Evolutionary conservation across 2,888 invertebrate genomes (phyloP).

Genomic region (Sarcophaga carnaria): DNA sequence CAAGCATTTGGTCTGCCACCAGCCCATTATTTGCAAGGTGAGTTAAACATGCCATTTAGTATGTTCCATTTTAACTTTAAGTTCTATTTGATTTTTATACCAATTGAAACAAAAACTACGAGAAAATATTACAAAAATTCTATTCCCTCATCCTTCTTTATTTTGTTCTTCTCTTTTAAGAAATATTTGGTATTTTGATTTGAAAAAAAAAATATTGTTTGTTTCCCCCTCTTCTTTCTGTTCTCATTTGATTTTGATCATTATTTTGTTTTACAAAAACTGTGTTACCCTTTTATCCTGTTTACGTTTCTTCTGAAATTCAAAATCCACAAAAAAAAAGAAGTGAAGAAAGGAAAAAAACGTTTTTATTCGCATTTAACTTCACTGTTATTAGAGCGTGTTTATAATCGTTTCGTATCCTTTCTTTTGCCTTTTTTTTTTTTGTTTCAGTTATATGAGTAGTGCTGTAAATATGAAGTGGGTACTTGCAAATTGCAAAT

Average conservation of each 20-base stretch:
- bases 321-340: no score
- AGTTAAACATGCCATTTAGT: slow-evolving; percentile 73
- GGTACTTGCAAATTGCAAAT: no score
- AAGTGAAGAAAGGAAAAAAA: no score
- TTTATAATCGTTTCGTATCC: background rate
- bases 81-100: slow-evolving; percentile 10
- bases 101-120: background rate
- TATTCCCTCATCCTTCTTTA: background rate
- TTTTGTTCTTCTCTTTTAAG: no score
- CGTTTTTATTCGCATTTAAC: no score
- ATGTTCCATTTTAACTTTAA: background rate
- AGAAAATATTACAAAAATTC: background rate
- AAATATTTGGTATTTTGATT: background rate
- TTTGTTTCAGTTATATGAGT: background rate
- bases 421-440: background rate
- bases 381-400: background rate
- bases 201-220: background rate
- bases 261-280: background rate
- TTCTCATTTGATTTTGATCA: background rate
- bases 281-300: background rate
- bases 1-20: slow-evolving; percentile 86
- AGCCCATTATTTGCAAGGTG: slow-evolving; percentile 84
- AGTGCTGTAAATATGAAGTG: background rate
- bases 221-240: background rate
- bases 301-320: no score